phyloP scores from a whole-genome alignment of 2,888 invertebrate species.

The Megamerina dolium region DNA sequence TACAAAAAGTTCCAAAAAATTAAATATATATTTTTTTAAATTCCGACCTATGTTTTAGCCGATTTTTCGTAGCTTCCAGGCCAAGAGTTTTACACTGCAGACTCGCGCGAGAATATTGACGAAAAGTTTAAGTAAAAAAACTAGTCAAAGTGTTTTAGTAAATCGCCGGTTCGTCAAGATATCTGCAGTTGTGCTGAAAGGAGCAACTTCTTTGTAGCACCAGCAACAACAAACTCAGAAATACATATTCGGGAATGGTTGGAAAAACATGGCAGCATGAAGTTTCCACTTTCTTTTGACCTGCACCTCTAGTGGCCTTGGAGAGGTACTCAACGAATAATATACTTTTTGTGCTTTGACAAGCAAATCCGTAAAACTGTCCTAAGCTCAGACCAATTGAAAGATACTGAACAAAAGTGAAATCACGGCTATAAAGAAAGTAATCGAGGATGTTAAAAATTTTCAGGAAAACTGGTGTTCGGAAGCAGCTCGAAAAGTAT shows the following conservation, averaged over 20 bases:
- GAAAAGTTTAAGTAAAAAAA: no score
- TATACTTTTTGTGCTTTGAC: no score
- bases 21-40: neutral
- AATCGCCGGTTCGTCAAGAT: no score
- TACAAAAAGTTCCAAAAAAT: neutral
- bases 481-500: no score
- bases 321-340: no score
- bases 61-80: constrained; percentile 4
- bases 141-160: no score
- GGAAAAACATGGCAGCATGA: neutral
- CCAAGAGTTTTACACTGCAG: neutral
- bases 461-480: neutral
- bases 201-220: neutral
- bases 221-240: no score
- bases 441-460: neutral
- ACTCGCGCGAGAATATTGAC: no score
- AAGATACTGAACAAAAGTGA: neutral
- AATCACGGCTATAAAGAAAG: neutral
- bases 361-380: neutral
- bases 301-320: no score
- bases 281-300: neutral
- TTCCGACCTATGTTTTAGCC: neutral
- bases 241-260: no score
- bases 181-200: neutral
- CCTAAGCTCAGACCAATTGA: neutral